These are phyloP conservation scores for Tretioscincus oriximinensis DNA, from an alignment of 2,113 vertebrate genomes.

Conservation along the genomic window DNA sequence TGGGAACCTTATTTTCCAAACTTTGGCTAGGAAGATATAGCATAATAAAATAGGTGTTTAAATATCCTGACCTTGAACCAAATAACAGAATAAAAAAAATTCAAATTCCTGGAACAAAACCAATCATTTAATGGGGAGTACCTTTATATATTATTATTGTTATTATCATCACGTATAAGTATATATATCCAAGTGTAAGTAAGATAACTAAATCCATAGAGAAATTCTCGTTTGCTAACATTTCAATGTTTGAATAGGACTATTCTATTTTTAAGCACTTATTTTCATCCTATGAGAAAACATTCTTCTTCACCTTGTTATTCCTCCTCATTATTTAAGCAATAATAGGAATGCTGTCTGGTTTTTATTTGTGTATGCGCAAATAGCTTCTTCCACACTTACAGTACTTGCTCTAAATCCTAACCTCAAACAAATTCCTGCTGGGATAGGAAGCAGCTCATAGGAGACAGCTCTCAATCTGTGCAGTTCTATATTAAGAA, in stretches of 20 bases:
- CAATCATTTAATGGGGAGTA: background rate
- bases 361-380: background rate
- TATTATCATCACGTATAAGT: background rate
- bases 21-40: background rate
- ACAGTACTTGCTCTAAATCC: background rate
- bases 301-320: background rate
- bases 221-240: background rate
- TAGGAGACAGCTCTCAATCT: background rate
- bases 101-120: background rate
- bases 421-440: background rate
- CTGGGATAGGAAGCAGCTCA: background rate
- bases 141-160: background rate
- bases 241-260: background rate
- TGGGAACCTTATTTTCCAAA: background rate
- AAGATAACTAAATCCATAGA: background rate
- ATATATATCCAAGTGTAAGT: no score
- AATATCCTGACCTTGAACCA: background rate
- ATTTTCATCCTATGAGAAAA: background rate
- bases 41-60: background rate
- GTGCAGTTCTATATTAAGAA: constrained; percentile 17
- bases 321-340: background rate
- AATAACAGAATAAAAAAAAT: background rate
- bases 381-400: background rate
- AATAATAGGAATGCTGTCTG: background rate
- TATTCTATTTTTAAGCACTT: background rate